Evolutionary conservation across 2,113 vertebrate genomes (phyloP).

Genomic region (Pelodiscus sinensis): DNA sequence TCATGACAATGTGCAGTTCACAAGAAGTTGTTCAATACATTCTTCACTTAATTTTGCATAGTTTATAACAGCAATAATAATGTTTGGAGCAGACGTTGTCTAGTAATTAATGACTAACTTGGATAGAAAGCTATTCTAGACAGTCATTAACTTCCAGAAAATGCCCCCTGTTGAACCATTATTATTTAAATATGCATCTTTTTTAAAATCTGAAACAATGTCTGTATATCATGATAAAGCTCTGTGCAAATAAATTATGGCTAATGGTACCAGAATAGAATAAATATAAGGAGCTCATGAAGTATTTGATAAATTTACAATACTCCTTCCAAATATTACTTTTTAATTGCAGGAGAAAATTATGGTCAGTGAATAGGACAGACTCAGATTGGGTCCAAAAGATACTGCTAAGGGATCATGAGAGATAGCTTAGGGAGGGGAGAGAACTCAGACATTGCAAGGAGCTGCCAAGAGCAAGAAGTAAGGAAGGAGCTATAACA

Average conservation of each 20-base stretch:
- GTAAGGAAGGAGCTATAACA: not conserved
- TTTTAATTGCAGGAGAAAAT: not conserved
- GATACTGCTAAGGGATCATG: not conserved
- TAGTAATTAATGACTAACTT: not conserved
- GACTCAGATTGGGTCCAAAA: not conserved
- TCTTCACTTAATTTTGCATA: not conserved
- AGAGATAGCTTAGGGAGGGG: not conserved
- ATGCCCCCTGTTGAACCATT: not conserved
- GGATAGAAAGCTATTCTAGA: not conserved
- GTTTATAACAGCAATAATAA: not conserved
- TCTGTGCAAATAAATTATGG: not conserved
- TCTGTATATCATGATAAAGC: not conserved
- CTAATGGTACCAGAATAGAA: not conserved
- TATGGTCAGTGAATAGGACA: not conserved
- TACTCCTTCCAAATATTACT: not conserved
- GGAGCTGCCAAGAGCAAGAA: not conserved
- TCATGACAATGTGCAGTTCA: not conserved
- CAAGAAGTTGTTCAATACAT: not conserved
- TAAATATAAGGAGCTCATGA: not conserved
- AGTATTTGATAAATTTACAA: not conserved
- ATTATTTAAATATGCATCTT: not conserved
- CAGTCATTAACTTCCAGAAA: not conserved
- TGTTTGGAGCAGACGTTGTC: not conserved
- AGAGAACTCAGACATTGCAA: not conserved
- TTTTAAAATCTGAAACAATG: not conserved